Conservation (phyloP, 2,113 vertebrate genomes). For the Takifugu bimaculatus region DNA sequence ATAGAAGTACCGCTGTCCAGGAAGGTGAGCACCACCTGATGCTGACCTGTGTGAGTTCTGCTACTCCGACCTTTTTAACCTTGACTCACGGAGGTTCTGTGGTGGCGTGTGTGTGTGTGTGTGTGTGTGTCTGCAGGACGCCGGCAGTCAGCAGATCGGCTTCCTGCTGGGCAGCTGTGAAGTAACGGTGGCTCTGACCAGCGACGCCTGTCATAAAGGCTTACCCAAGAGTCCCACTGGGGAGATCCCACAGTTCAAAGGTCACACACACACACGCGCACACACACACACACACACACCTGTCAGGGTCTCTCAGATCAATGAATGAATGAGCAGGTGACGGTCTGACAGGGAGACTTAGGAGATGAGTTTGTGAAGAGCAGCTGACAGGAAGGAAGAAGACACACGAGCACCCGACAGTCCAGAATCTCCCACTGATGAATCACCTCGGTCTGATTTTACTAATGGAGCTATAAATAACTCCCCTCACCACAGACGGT, state of each 20-base stretch:
- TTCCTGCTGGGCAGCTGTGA: conserved; percentile 96
- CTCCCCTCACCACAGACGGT: conserved; percentile 18
- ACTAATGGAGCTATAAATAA: conserved; percentile 63
- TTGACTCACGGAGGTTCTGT: too few species aligned
- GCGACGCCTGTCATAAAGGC: conserved; percentile 94
- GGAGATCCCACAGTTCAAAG: conserved; percentile 97
- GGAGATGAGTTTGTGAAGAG: too few species aligned
- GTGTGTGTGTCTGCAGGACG: conserved; percentile 76
- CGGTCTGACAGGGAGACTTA: background rate
- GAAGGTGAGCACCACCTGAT: conserved; percentile 76
- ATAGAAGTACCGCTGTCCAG: conserved; percentile 93
- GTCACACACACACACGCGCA: conserved; percentile 57
- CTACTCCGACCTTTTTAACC: background rate
- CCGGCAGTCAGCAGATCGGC: conserved; percentile 96
- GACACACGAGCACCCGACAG: background rate
- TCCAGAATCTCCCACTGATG: conserved; percentile 25
- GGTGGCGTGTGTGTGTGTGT: background rate
- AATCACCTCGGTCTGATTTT: conserved; percentile 47
- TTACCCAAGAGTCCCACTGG: conserved; percentile 92
- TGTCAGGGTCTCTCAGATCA: background rate
- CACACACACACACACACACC: background rate
- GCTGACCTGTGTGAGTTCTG: too few species aligned
- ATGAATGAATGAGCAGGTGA: conserved; percentile 20
- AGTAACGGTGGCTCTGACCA: conserved; percentile 93
- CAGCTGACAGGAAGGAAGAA: conserved; percentile 12